phyloP scores from a whole-genome alignment of 2,888 invertebrate species.

The Leptinotarsa juncta region DNA sequence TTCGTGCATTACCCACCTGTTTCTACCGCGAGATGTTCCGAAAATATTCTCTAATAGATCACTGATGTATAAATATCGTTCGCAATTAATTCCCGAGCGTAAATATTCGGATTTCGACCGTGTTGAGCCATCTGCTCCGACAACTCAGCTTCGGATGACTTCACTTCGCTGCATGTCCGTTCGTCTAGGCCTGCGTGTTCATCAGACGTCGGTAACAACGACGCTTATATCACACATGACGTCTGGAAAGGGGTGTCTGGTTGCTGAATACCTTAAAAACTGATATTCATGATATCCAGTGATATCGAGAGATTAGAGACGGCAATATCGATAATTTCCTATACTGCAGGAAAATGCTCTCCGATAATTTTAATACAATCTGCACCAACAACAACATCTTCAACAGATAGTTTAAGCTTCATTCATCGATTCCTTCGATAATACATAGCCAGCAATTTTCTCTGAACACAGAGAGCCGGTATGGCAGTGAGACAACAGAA shows the following conservation, averaged over 20 bases:
- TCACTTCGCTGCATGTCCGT: slow-evolving; percentile 4
- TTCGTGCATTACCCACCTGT: slow-evolving; percentile 2
- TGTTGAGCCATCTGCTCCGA: slow-evolving; percentile 28
- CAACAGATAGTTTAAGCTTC: no score
- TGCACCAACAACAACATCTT: no score
- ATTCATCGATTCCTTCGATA: no score
- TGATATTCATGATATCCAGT: neutral
- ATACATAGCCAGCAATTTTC: no score
- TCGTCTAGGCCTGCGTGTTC: slow-evolving; percentile 1
- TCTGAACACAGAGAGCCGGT: no score
- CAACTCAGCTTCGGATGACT: slow-evolving; percentile 26
- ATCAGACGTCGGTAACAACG: neutral
- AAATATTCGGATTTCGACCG: slow-evolving; percentile 27
- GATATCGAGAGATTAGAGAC: no score
- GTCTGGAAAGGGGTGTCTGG: neutral
- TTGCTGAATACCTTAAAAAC: neutral
- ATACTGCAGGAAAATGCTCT: no score
- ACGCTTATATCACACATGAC: neutral
- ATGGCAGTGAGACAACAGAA: no score
- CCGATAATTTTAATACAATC: no score
- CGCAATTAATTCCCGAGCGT: slow-evolving; percentile 22
- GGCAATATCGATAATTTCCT: no score
- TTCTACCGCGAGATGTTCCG: neutral
- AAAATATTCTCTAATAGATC: slow-evolving; percentile 31
- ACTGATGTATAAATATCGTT: slow-evolving; percentile 33